Conservation (phyloP, 2,888 invertebrate species). For the Rotaria sp. region DNA sequence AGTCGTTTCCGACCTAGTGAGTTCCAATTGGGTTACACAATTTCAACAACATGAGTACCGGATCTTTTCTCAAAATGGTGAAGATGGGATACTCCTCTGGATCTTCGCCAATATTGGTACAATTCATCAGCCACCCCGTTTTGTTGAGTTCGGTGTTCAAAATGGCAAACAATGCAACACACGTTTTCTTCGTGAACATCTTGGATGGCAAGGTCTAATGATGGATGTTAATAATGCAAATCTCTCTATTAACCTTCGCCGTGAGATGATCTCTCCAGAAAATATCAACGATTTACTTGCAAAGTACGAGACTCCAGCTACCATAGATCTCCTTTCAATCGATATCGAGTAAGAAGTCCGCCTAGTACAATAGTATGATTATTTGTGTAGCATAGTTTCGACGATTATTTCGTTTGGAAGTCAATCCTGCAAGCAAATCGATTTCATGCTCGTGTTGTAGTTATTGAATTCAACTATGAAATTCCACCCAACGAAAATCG, state of each 20-base stretch:
- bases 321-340: not conserved
- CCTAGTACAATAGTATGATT: too few relatives aligned
- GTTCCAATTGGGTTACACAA: not conserved
- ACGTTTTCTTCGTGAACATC: conserved; percentile 10
- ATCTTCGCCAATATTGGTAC: not conserved
- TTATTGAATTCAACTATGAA: not conserved
- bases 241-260: not conserved
- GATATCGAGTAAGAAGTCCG: not conserved
- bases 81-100: conserved; percentile 33
- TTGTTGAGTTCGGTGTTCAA: conserved; percentile 33
- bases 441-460: not conserved
- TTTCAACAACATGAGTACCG: not conserved
- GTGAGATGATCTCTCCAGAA: conserved; percentile 2
- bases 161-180: conserved; percentile 35
- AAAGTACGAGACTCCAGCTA: not conserved
- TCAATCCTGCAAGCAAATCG: not conserved
- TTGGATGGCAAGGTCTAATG: conserved; percentile 21
- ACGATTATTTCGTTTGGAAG: not conserved
- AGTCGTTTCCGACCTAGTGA: too few relatives aligned
- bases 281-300: not conserved
- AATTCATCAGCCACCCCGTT: not conserved
- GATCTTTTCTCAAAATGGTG: conserved; percentile 36
- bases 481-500: not conserved
- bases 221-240: conserved; percentile 22
- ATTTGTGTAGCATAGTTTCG: not conserved